A percentile compares a stretch with the other conserved stretches of the same genome.
These are phyloP conservation scores for Erebia aethiops DNA, from an alignment of 2,888 invertebrate species.

Conservation along the genomic window DNA sequence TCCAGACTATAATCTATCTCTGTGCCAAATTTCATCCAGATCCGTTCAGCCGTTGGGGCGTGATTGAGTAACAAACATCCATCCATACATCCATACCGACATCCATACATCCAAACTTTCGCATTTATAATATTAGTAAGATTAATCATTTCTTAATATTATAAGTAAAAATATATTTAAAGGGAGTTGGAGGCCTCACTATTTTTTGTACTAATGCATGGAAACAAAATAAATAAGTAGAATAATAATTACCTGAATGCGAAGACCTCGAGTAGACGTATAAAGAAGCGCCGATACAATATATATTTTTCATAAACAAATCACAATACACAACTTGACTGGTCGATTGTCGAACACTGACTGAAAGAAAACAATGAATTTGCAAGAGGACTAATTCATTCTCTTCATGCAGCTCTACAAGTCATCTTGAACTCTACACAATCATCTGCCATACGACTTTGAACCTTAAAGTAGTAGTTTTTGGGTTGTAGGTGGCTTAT, in stretches of 20 bases:
- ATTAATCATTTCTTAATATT: too few species aligned
- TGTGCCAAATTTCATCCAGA: too few species aligned
- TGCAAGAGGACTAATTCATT: conserved; percentile 47
- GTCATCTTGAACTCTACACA: conserved; percentile 24
- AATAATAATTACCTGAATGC: conserved; percentile 35
- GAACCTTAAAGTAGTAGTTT: not conserved
- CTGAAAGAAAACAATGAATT: conserved; percentile 50
- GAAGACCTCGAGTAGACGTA: conserved; percentile 27
- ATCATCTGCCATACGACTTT: conserved; percentile 24
- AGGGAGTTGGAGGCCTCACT: too few species aligned
- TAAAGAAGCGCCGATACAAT: not conserved
- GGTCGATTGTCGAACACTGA: conserved; percentile 43
- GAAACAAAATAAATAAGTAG: too few species aligned
- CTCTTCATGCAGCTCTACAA: conserved; percentile 38
- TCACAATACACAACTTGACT: conserved; percentile 41
- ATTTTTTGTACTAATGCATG: too few species aligned
- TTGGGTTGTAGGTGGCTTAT: conserved; percentile 22
- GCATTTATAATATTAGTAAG: too few species aligned
- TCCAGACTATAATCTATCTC: too few species aligned
- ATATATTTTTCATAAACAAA: conserved; percentile 26
- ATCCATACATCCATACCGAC: too few species aligned
- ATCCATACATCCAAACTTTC: too few species aligned
- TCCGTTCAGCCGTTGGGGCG: too few species aligned
- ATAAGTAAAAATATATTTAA: too few species aligned
- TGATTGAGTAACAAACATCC: too few species aligned